Evolutionary conservation across 2,797 vertebrate species (phyloP).

Genomic region (Leptatherina wallacei): DNA sequence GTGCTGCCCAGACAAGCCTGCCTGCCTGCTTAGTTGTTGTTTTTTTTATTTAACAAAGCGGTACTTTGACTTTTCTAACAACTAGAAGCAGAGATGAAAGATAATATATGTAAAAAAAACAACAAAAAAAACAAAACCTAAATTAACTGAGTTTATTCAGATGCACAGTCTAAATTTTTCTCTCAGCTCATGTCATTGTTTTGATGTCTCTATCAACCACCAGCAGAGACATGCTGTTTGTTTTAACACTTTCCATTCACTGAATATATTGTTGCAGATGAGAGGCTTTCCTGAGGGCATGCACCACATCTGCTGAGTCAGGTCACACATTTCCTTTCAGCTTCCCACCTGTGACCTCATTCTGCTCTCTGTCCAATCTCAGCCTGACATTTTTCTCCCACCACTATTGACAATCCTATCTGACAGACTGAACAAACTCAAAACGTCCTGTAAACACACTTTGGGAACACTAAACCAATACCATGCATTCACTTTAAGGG

Average conservation of each 20-base stretch:
- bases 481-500: neutral
- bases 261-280: conserved; percentile 60
- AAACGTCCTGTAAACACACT: neutral
- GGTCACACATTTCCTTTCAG: conserved; percentile 69
- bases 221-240: conserved; percentile 49
- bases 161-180: conserved; percentile 24
- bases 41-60: conserved; percentile 19
- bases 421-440: neutral
- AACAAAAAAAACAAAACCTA: no score
- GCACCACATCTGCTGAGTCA: conserved; percentile 67
- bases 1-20: conserved; percentile 55
- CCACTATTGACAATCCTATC: neutral
- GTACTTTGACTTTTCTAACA: conserved; percentile 8
- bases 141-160: conserved; percentile 36
- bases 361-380: conserved; percentile 23
- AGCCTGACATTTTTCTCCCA: neutral
- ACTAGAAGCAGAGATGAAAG: neutral
- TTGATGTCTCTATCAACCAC: conserved; percentile 44
- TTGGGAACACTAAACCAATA: no score
- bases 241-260: conserved; percentile 50
- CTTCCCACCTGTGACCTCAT: conserved; percentile 56
- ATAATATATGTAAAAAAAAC: neutral
- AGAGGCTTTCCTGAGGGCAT: conserved; percentile 54
- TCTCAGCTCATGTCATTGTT: conserved; percentile 36
- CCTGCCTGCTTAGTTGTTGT: conserved; percentile 5